Evolutionary conservation across 2,113 vertebrate species (phyloP), one percentile per base, ranked within the genome.

Genomic region (Pseudorasbora parva): DNA sequence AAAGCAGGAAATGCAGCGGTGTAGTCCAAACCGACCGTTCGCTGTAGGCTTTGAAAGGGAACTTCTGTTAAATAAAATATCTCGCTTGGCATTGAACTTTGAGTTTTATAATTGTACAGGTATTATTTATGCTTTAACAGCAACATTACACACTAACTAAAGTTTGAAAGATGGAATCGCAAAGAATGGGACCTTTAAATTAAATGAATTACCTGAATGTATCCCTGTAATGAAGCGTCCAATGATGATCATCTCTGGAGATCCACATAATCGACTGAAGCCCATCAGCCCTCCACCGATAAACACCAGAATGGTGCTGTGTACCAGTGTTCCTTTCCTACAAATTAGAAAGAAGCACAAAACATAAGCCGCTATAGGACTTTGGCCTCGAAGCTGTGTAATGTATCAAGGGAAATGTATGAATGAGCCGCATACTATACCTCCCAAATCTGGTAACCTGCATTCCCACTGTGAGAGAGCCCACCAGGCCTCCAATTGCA

Each of bases 141-240:
- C n/a, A n/a, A n/a, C n/a, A n/a, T n/a, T n/a, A n/a, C n/a, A n/a
- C n/a, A n/a, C n/a, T n/a, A n/a, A n/a, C n/a, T n/a, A n/a, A n/a
- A n/a, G n/a, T n/a, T n/a, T n/a, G n/a, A n/a, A n/a, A n/a, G n/a
- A n/a, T n/a, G n/a, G n/a, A n/a, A n/a, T n/a, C n/a, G n/a, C n/a
- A n/a, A n/a, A n/a, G n/a, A n/a, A n/a, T n/a, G n/a, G n/a, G n/a
- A n/a, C n/a, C 37, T 37, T 37, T 43, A 33, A 5, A 59, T 25
- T 1, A 30, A 49, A 25, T 8, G 2, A 5, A 57, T 43, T 91
- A 97, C 96, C 96, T 91, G 97, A 97, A 91, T 97, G 96, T 17
- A 98, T 69, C 1, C 97, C 97, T 0, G 88, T 96, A 88, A 97
- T 91, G 88, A 94, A 94, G 71, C 96, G 94, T 5, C 97, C 96